Conservation (phyloP, 1,140 invertebrate species). For the Drosophila micromelanica region DNA sequence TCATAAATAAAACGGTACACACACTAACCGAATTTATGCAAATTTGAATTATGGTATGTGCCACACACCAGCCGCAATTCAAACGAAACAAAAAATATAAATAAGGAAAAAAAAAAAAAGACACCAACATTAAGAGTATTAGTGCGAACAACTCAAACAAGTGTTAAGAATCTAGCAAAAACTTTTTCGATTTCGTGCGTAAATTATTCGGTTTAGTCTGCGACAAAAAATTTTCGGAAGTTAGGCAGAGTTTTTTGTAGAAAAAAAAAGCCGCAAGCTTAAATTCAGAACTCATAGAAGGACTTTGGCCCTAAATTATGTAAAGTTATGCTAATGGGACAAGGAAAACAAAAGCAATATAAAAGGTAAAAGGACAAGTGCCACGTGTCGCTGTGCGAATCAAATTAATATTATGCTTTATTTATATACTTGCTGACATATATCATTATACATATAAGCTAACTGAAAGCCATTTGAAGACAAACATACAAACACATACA, state of each 20-base stretch:
- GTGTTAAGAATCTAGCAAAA: conserved; percentile 39
- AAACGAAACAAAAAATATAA: not conserved
- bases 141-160: conserved; percentile 23
- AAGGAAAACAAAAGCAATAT: conserved; percentile 30
- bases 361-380: conserved; percentile 46
- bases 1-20: conserved; percentile 34
- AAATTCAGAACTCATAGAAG: conserved; percentile 26
- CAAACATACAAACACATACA: conserved; percentile 11
- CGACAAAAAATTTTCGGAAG: conserved; percentile 58
- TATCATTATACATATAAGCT: not conserved
- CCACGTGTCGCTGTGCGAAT: conserved; percentile 55
- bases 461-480: conserved; percentile 56
- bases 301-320: conserved; percentile 58
- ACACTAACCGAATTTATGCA: conserved; percentile 35
- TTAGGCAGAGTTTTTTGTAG: conserved; percentile 46
- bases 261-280: conserved; percentile 40
- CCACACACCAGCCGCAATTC: conserved; percentile 2
- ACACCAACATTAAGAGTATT: not conserved
- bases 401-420: conserved; percentile 59
- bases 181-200: conserved; percentile 73
- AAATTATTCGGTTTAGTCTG: conserved; percentile 54
- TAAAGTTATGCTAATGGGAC: conserved; percentile 63
- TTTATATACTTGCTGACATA: conserved; percentile 6
- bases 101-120: conserved; percentile 8
- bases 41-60: conserved; percentile 18